Percentiles rank a stretch among this genome's conserved stretches.
Evolutionary conservation across 23 tunicate genomes (phyloP).

Genomic region (Trididemnum nubilum): DNA sequence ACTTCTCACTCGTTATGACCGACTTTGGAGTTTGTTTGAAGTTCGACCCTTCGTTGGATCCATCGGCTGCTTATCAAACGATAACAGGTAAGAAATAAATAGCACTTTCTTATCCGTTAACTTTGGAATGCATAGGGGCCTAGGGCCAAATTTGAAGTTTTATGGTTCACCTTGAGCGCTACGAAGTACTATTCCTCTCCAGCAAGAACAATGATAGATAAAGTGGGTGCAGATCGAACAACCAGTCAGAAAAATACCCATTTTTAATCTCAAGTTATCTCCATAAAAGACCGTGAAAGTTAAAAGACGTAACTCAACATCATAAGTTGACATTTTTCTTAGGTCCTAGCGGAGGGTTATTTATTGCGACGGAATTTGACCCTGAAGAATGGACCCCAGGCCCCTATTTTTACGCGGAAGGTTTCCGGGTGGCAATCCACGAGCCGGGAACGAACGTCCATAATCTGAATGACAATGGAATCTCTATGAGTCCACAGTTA

Average conservation of each 20-base stretch:
- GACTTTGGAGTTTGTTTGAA: slow-evolving; percentile 47
- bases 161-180: too few species aligned
- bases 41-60: slow-evolving; percentile 45
- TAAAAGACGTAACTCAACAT: too few species aligned
- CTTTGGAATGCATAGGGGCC: too few species aligned
- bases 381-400: slow-evolving; percentile 60
- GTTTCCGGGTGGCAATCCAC: slow-evolving; percentile 43
- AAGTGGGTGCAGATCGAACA: too few species aligned
- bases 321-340: not conserved
- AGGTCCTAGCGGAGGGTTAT: slow-evolving; percentile 31
- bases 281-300: too few species aligned
- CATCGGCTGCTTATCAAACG: slow-evolving; percentile 28
- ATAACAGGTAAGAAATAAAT: slow-evolving; percentile 20
- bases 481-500: not conserved
- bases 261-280: too few species aligned
- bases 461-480: slow-evolving; percentile 20
- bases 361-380: not conserved
- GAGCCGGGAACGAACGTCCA: slow-evolving; percentile 24
- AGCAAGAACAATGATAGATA: too few species aligned
- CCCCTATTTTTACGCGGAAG: slow-evolving; percentile 38
- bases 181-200: too few species aligned
- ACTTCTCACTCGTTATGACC: slow-evolving; percentile 2
- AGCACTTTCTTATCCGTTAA: too few species aligned
- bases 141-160: too few species aligned
- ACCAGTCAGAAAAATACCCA: too few species aligned